Percentiles rank a stretch among this genome's conserved stretches.
phyloP scores from a whole-genome alignment of 2,113 vertebrate genomes.

The Hippocampus barbouri region DNA sequence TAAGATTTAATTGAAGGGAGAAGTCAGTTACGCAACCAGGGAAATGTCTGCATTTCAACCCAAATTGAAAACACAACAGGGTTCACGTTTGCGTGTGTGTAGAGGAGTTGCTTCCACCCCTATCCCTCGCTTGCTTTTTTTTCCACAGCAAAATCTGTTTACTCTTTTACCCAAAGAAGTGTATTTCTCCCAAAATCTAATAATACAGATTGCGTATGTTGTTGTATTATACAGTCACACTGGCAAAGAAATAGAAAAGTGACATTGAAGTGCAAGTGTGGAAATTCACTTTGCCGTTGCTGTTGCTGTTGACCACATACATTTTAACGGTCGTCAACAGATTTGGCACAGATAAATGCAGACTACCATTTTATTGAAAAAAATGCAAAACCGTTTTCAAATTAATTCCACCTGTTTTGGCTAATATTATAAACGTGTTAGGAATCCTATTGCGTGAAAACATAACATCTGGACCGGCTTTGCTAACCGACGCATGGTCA shows the following conservation, averaged over 20 bases:
- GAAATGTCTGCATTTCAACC: slow-evolving; percentile 69
- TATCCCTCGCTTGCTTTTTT: neutral
- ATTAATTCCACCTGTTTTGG: neutral
- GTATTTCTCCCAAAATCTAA: neutral
- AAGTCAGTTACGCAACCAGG: slow-evolving; percentile 68
- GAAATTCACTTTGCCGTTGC: too few relatives aligned
- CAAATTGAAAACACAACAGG: slow-evolving; percentile 74
- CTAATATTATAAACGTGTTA: neutral
- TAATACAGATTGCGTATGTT: neutral
- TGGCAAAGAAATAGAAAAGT: too few relatives aligned
- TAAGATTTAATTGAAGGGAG: slow-evolving; percentile 74
- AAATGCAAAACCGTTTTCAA: neutral
- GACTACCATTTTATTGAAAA: too few relatives aligned
- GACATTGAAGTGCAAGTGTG: too few relatives aligned
- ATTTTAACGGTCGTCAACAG: too few relatives aligned
- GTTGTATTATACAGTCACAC: neutral
- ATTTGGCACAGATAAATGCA: too few relatives aligned
- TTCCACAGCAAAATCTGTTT: neutral
- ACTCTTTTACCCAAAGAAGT: neutral
- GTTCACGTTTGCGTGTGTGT: slow-evolving; percentile 39
- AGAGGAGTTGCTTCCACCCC: neutral
- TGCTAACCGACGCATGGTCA: neutral
- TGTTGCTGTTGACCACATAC: too few relatives aligned
- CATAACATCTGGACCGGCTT: neutral
- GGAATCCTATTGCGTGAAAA: neutral